Base-by-base conservation (phyloP, 2,888 invertebrate species). In the Volucella inanis region DNA sequence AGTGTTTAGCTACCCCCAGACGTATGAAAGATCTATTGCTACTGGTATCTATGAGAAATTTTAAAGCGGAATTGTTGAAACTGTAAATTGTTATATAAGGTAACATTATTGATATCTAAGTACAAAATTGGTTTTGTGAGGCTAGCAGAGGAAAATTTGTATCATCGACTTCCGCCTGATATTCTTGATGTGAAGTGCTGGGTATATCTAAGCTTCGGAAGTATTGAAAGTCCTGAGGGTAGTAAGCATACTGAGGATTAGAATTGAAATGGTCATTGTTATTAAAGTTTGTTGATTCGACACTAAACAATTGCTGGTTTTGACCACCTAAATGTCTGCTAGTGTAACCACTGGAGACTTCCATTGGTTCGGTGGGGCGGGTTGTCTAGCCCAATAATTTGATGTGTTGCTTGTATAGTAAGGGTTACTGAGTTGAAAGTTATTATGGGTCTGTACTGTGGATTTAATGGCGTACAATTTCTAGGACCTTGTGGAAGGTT, bases 11-110 rank as follows among this genome's bases (percentile, higher is more conserved):
- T 43, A 43, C 45, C 15, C 67, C n/a, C 2, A 68, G 86, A 38
- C 67, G 71, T 41, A 86, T 67, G 55, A 87, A 87, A 12, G 77
- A 70, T 71, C 41, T 31, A 18, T 70, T 76, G 41, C 64, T 54
- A 14, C 67, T 45, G 45, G 76, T 68, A 22, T 50, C 68, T 31
- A 52, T 52, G 8, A 74, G 49, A 65, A 80, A 54, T 72, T 65
- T 72, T 12, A 67, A 22, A 39, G 67, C 49, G 4, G 31, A 11
- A 3, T 67, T 61, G 43, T 67, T 55, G 12, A 45, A 54, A 6
- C 50, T 59, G 4, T n/a, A 45, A n/a, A 72, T 50, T 10, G 55
- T 52, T 9, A 67, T 67, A n/a, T 79, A 74, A 14, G 68, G 61
- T n/a, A 50, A 39, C 2, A 74, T 12, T n/a, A n/a, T n/a, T n/a